These are phyloP conservation scores for Lycaena phlaeas DNA, from an alignment of 2,888 invertebrate genomes.

Conservation along the genomic window DNA sequence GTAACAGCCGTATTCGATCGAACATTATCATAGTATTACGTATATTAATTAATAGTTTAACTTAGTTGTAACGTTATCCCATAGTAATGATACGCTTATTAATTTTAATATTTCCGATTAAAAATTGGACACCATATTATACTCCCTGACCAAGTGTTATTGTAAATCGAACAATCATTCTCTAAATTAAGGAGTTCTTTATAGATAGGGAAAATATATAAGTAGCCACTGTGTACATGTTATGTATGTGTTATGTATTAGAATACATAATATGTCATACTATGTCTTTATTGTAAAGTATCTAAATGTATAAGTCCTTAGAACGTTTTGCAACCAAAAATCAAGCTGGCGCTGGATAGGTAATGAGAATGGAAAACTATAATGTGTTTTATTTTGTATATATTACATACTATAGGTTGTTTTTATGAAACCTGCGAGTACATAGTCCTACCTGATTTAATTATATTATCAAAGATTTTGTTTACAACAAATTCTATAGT, in stretches of 20 bases:
- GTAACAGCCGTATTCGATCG: background rate
- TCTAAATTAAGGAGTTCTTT: background rate
- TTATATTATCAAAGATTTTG: too few relatives aligned
- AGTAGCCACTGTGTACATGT: background rate
- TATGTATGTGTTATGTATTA: too few relatives aligned
- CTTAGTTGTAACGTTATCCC: conserved; percentile 40
- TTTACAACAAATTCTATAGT: too few relatives aligned
- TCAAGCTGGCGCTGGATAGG: too few relatives aligned
- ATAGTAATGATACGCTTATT: conserved; percentile 72
- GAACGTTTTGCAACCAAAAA: too few relatives aligned
- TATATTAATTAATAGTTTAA: conserved; percentile 8
- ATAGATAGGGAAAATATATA: conserved; percentile 7
- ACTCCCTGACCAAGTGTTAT: conserved; percentile 71
- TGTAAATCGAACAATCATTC: conserved; percentile 33
- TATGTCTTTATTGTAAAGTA: conserved; percentile 36
- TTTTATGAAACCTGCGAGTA: too few relatives aligned
- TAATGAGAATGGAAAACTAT: too few relatives aligned
- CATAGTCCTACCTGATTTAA: too few relatives aligned
- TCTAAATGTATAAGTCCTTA: conserved; percentile 42
- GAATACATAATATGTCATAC: background rate
- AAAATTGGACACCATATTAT: conserved; percentile 67
- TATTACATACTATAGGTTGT: too few relatives aligned
- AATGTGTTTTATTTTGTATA: too few relatives aligned
- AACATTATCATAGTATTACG: conserved; percentile 11
- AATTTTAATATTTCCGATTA: conserved; percentile 70